Conservation (phyloP, 2,888 invertebrate species). For the Hydriomena furcata region DNA sequence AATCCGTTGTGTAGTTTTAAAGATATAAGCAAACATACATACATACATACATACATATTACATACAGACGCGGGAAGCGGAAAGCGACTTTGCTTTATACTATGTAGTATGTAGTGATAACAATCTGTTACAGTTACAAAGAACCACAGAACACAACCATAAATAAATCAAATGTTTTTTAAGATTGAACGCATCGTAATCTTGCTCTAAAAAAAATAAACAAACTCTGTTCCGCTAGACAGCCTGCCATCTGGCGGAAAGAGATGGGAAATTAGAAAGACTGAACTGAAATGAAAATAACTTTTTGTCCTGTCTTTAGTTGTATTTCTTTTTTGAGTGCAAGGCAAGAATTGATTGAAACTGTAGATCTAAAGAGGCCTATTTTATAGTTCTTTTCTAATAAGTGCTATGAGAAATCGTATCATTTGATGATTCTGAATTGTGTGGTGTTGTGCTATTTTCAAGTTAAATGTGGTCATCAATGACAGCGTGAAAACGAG, state of each 20-base stretch:
- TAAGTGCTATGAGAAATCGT: background rate
- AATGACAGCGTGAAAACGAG: conserved; percentile 77
- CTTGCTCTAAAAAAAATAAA: too few species aligned
- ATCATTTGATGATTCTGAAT: conserved; percentile 39
- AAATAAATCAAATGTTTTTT: too few species aligned
- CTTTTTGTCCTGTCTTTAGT: conserved; percentile 54
- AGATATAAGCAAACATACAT: too few species aligned
- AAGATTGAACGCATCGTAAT: too few species aligned
- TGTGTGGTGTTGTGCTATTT: conserved; percentile 62
- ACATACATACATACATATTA: too few species aligned
- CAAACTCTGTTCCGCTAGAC: too few species aligned
- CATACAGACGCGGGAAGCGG: too few species aligned
- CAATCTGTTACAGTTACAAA: too few species aligned
- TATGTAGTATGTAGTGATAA: too few species aligned
- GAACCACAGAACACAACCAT: too few species aligned
- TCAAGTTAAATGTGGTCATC: conserved; percentile 76
- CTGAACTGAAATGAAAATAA: conserved; percentile 41
- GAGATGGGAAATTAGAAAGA: background rate
- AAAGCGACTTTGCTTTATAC: too few species aligned
- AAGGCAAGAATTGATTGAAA: conserved; percentile 60
- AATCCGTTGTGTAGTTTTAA: too few species aligned
- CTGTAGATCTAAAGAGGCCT: conserved; percentile 57
- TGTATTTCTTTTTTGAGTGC: conserved; percentile 67
- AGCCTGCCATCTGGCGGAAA: background rate
- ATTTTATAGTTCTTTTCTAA: conserved; percentile 44